Base-by-base conservation (phyloP, 2,113 vertebrate genomes). In the Camelus bactrianus region DNA sequence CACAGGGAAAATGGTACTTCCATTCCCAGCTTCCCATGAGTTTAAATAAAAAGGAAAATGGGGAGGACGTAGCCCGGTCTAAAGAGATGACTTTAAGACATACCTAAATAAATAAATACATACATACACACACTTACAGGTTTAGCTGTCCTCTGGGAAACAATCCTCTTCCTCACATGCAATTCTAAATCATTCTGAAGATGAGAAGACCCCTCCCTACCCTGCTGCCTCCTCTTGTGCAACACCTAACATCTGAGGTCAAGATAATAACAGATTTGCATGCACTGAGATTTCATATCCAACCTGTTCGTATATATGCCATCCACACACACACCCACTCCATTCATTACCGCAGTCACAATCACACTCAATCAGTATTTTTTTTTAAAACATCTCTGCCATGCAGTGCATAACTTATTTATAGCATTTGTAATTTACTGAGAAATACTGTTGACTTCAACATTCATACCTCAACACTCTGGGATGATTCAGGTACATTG, bases 401-500 rank as follows among this genome's bases (percentile, higher is more conserved):
- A 88, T 32, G 15, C 42, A 88, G 62, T 30, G 72, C 19, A 83
- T 48, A 28, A 35, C 4, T 62, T 72, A 89, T 65, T 60, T 84
- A 80, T 89, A 97, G 86, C 50, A 94, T 70, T 70, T 28, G 82
- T 26, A 69, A 81, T 84, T 93, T 69, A 72, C 19, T 65, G 48
- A 87, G 80, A 90, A 80, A 73, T 38, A 90, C 9, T 67, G 15
- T 26, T 95, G 32, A 52, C 19, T 60, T 72, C 67, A 77, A 81
- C 32, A 97, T n/a, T 77, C 24, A 84, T 65, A 77, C 70, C 15
- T 77, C 65, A 60, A 87, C 0, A 75, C n/a, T 89, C 52, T 73
- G 56, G 16, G 15, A 76, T 83, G 80, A 81, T 54, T 70, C 2
- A 42, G 42, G 15, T 73, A 83, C 8, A 69, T 52, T 72, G 58